phyloP scores from a whole-genome alignment of 2,797 vertebrate genomes.

The Pyrocephalus nanus region DNA sequence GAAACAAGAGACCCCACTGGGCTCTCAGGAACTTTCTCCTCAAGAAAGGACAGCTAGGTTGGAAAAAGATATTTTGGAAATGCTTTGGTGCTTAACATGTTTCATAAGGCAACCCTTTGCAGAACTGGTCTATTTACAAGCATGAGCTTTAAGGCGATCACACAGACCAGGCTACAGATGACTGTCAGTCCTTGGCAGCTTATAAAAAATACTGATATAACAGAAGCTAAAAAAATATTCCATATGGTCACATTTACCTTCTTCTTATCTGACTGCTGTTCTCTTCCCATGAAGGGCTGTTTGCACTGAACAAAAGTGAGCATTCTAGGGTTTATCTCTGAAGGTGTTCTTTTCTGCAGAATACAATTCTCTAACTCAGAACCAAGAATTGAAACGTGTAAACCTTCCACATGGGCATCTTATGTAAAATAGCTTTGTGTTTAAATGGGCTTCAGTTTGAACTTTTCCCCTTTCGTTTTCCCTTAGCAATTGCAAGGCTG shows the following conservation, averaged over 20 bases:
- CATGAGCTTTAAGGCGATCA: not conserved
- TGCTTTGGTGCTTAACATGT: not conserved
- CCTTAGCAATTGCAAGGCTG: not conserved
- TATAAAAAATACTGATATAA: not conserved
- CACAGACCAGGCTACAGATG: not conserved
- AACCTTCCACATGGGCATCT: not conserved
- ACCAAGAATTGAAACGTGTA: not conserved
- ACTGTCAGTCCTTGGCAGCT: not conserved
- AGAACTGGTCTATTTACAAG: not conserved
- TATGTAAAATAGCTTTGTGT: constrained; percentile 54
- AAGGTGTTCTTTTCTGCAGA: constrained; percentile 6
- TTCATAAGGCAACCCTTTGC: not conserved
- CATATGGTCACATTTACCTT: not conserved
- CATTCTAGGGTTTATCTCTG: not conserved
- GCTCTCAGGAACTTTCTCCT: not conserved
- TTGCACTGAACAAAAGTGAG: not conserved
- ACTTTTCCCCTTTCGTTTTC: not conserved
- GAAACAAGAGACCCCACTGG: not conserved
- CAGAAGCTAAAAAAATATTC: not conserved
- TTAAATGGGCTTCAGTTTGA: constrained; percentile 44
- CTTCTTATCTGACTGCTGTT: not conserved
- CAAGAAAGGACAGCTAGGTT: not conserved
- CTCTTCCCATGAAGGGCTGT: constrained; percentile 4
- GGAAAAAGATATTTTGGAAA: not conserved
- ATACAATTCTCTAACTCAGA: not conserved